Base-by-base conservation (phyloP, 2,888 invertebrate species). In the Eubasilissa splendida region DNA sequence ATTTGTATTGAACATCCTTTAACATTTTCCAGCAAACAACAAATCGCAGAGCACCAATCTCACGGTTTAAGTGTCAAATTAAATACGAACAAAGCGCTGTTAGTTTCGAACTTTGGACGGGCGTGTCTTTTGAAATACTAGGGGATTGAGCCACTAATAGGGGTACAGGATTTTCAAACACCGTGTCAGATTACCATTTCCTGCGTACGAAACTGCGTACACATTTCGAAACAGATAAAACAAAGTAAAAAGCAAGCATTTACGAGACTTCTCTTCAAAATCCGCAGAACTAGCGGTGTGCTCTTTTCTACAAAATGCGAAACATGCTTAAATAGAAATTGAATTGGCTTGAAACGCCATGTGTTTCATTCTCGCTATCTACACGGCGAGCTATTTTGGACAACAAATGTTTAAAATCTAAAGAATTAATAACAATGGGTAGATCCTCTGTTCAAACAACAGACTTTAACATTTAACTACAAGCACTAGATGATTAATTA, bases 121-220 rank as follows among this genome's bases (percentile, higher is more conserved):
- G 31, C 54, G 70, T 53, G 12, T 42, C 42, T 70, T 54, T 54
- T 54, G 31, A 70, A 10, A 54, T 54, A 54, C 53, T 63, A 11
- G 60, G 63, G 50, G 12, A 77, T 68, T 73, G 56, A 52, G 74
- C 74, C 60, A 42, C 74, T 81, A 81, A 81, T 81, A 81, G 81
- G 81, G 81, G 78, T 70, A 78, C 73, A 63, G 73, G 73, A 80
- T 83, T 80, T 82, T 77, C 77, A 82, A 82, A 82, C 80, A 80
- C 65, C 83, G 83, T 83, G 80, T 83, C 83, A 76, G 60, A 82
- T 83, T 83, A 83, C 83, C 54, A 68, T 79, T 83, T 83, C 83
- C 83, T 83, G 83, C 60, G 22, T 52, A 58, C 54, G 74, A 50
- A 65, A 70, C 54, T 70, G 10, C 50, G 50, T 11, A n/a, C 54